These are phyloP conservation scores for Pygoscelis antarcticus DNA, from an alignment of 2,113 vertebrate genomes.

Conservation along the genomic window DNA sequence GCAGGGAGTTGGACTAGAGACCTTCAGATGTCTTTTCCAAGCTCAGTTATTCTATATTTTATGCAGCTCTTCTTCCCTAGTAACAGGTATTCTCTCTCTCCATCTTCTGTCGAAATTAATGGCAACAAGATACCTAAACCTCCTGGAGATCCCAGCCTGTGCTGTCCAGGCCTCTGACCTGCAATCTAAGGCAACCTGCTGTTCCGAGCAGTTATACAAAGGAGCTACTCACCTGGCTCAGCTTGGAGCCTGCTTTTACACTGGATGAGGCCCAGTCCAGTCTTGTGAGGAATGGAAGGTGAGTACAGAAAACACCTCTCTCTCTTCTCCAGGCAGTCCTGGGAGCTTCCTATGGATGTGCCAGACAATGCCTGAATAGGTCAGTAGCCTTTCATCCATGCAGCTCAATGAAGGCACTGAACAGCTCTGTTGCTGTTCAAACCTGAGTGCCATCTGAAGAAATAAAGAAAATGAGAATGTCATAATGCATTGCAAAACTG, in stretches of 20 bases:
- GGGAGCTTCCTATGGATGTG: neutral
- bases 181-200: neutral
- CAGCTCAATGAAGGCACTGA: neutral
- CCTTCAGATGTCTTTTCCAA: neutral
- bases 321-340: neutral
- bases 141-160: neutral
- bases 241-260: neutral
- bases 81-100: neutral
- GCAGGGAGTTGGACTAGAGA: neutral
- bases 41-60: neutral
- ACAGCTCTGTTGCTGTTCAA: neutral
- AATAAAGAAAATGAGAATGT: neutral
- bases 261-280: neutral
- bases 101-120: neutral
- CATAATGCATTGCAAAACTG: neutral
- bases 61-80: neutral
- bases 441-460: neutral
- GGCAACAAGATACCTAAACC: neutral
- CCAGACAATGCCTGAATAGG: neutral
- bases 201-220: neutral
- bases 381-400: neutral
- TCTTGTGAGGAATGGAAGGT: neutral
- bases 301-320: neutral
- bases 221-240: neutral
- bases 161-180: neutral